Evolutionary conservation across 2,888 invertebrate species (phyloP), one percentile per base, ranked within the genome.

Genomic region (Diaprepes abbreviatus): DNA sequence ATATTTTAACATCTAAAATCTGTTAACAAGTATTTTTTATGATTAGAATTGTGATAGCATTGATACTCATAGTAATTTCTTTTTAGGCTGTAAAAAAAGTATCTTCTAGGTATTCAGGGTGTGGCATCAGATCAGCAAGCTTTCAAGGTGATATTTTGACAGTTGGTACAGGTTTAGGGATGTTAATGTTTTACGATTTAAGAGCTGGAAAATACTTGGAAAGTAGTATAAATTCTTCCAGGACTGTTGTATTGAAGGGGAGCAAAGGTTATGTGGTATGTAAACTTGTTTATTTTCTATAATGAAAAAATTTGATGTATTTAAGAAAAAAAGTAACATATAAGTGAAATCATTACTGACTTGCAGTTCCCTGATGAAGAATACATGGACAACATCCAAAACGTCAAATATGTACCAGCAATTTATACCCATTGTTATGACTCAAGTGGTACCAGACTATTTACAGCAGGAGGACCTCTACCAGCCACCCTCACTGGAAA

Each of bases 371-470:
- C 94, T 0, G 89, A 89, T 76, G 95, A 95, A 82, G 94, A 94
- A 77, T 93, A 91, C 75, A 89, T 92, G 72, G 94, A 95, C 75
- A 93, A 93, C 3, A 90, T 92, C 79, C 93, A 93, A 85, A 92
- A 92, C 78, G 90, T 93, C 65, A 93, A 94, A 85, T 95, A 97
- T 84, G 92, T 93, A 70, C 93, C 96, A 28, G 97, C 97, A 14
- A 95, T 98, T 79, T 98, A 97, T 85, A 97, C 97, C 1, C 97
- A 98, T 83, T 96, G 96, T 85, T 97, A 97, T 83, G 97, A 98
- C 84, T 90, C 91, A 76, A 94, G 93, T 73, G 96, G 97, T 10
- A 96, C 96, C 10, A 86, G 96, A 65, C 87, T 98, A 36, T 98
- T 98, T 86, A 93, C 96, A 0, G 97, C 97, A 7, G 98, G 98